A percentile compares a stretch with the other conserved stretches of the same genome.
These are phyloP conservation scores for Apogon talboti DNA, from an alignment of 2,797 vertebrate genomes.

Conservation along the genomic window DNA sequence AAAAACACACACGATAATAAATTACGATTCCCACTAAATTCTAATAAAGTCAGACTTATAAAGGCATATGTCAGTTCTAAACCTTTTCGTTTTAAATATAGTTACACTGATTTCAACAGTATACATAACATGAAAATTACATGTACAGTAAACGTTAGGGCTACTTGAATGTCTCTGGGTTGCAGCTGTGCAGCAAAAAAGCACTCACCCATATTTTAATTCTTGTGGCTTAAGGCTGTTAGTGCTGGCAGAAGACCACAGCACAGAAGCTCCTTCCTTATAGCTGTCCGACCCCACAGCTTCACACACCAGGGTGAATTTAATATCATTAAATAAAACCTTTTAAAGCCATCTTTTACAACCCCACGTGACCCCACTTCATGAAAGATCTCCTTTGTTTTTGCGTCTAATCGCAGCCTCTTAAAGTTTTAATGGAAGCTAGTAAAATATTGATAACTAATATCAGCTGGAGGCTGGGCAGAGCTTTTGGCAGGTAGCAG, in stretches of 20 bases:
- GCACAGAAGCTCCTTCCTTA: constrained; percentile 69
- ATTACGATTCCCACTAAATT: too few species aligned
- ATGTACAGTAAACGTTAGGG: not conserved
- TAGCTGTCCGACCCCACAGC: constrained; percentile 60
- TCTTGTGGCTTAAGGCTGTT: constrained; percentile 38
- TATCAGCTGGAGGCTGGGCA: constrained; percentile 71
- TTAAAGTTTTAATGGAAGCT: constrained; percentile 76
- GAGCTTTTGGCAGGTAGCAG: constrained; percentile 53
- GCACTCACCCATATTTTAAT: constrained; percentile 21
- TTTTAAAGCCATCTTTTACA: constrained; percentile 76
- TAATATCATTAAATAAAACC: constrained; percentile 71
- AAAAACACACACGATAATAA: too few species aligned
- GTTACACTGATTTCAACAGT: not conserved
- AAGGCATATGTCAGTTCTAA: too few species aligned
- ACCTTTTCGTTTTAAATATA: too few species aligned
- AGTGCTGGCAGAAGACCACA: constrained; percentile 55
- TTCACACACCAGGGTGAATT: constrained; percentile 62
- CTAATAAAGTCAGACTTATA: too few species aligned
- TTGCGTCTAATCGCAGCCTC: constrained; percentile 71
- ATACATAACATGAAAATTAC: not conserved
- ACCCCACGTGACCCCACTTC: constrained; percentile 61
- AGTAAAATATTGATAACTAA: constrained; percentile 81
- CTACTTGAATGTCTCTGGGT: constrained; percentile 13
- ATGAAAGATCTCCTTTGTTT: constrained; percentile 79
- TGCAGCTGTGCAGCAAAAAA: constrained; percentile 25